Percentiles rank a stretch among this genome's conserved stretches.
Evolutionary conservation across 2,113 vertebrate species (phyloP).

Genomic region (Setophaga coronata): DNA sequence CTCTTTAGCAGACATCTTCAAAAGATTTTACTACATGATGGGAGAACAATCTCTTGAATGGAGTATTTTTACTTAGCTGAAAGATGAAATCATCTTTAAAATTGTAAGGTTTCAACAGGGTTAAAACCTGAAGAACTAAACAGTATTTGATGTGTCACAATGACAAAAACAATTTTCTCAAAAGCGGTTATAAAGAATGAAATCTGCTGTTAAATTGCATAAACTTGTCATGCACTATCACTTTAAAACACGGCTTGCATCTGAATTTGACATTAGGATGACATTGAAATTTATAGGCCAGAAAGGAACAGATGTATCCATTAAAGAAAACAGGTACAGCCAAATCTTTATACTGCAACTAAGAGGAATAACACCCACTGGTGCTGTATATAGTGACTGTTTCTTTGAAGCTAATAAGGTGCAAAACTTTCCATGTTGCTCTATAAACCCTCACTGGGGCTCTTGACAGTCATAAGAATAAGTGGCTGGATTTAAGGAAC

Average conservation of each 20-base stretch:
- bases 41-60: rapidly evolving
- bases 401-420: not conserved
- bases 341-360: not conserved
- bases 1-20: not conserved
- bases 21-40: not conserved
- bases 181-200: not conserved
- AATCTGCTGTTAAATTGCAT: not conserved
- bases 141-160: not conserved
- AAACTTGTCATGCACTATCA: not conserved
- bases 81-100: not conserved
- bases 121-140: not conserved
- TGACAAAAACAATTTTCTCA: not conserved
- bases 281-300: constrained; percentile 32
- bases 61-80: not conserved
- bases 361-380: not conserved
- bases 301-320: constrained; percentile 25
- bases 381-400: not conserved
- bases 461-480: not conserved
- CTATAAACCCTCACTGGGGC: not conserved
- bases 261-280: not conserved
- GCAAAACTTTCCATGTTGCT: not conserved
- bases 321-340: constrained; percentile 16
- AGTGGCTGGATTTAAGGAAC: not conserved
- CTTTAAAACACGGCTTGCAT: not conserved
- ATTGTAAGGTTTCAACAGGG: not conserved